phyloP scores from a whole-genome alignment of 1,140 invertebrate genomes.

The Chironomus tepperi region DNA sequence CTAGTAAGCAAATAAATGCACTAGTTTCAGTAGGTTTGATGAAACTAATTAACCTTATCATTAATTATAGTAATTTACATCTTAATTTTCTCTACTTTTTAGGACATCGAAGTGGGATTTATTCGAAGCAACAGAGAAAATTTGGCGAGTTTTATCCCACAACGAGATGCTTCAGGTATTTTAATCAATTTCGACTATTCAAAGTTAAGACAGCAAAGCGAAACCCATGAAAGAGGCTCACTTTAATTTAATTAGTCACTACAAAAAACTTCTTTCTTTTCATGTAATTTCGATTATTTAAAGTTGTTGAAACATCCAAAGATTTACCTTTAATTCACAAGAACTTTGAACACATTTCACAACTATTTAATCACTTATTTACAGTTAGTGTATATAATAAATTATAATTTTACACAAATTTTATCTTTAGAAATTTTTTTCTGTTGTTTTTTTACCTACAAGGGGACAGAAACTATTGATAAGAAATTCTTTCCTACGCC shows the following conservation, averaged over 20 bases:
- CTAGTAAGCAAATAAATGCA: not conserved
- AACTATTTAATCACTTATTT: not conserved
- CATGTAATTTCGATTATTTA: not conserved
- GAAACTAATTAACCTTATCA: not conserved
- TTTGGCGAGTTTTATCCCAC: slow-evolving; percentile 1
- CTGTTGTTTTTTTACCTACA: not conserved
- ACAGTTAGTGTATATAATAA: not conserved
- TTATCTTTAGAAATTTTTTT: not conserved
- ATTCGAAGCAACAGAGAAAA: not conserved
- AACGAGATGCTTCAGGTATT: slow-evolving; percentile 20
- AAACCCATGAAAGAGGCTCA: not conserved
- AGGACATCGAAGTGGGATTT: not conserved
- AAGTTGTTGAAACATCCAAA: not conserved
- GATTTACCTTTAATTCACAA: not conserved
- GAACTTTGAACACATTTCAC: not conserved
- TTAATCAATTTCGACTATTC: slow-evolving; percentile 20
- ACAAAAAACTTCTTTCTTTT: not conserved
- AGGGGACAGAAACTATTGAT: not conserved
- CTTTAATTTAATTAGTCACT: not conserved
- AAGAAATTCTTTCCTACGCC: not conserved
- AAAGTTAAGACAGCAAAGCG: not conserved
- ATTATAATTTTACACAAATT: not conserved
- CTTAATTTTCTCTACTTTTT: not conserved
- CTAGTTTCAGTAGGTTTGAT: slow-evolving; percentile 9
- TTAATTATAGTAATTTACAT: not conserved